phyloP scores from a whole-genome alignment of 2,113 vertebrate genomes.

The Laterallus jamaicensis region DNA sequence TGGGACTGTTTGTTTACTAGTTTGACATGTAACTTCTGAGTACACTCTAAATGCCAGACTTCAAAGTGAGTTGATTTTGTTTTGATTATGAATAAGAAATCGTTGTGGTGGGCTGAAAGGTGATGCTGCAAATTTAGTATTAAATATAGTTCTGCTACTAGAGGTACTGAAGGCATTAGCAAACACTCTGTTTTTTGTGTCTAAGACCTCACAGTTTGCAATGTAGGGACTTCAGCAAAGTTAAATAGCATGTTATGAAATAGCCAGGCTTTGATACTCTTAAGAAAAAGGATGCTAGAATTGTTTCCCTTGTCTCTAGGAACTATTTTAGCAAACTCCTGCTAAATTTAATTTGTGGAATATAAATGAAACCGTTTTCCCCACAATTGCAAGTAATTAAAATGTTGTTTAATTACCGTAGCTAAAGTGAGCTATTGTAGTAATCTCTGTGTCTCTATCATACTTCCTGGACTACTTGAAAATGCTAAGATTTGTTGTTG shows the following conservation, averaged over 20 bases:
- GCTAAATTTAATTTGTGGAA: background rate
- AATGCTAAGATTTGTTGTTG: background rate
- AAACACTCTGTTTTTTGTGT: background rate
- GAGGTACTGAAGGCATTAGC: background rate
- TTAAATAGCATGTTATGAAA: background rate
- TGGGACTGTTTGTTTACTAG: background rate
- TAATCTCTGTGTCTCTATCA: rapidly evolving
- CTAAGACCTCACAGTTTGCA: background rate
- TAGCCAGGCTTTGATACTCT: background rate
- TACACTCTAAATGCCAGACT: background rate
- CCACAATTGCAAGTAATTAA: background rate
- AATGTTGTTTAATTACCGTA: background rate
- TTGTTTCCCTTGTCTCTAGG: background rate
- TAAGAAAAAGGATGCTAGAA: background rate
- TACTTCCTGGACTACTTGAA: background rate
- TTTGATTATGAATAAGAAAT: slow-evolving; percentile 5
- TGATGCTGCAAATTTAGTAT: background rate
- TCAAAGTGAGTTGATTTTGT: slow-evolving; percentile 4
- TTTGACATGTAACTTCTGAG: background rate
- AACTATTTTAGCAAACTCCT: background rate
- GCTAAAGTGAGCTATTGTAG: background rate
- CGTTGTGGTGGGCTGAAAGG: background rate
- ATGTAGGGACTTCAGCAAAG: background rate
- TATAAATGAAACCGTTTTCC: background rate
- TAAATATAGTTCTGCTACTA: background rate